Conservation (phyloP, 2,888 invertebrate species). For the Athalia cordata region DNA sequence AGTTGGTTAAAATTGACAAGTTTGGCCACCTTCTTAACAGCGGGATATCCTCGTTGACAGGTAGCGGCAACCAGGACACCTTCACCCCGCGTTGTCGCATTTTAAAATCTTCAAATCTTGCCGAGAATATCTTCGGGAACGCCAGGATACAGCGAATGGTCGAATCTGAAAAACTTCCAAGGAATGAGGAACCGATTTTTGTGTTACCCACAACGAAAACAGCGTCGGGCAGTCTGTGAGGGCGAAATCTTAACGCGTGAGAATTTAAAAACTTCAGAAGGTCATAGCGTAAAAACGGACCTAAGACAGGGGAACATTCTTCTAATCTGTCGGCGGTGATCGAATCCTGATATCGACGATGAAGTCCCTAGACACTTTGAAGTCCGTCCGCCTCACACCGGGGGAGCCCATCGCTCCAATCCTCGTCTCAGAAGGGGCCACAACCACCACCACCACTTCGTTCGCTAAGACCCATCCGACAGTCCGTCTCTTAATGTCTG, state of each 20-base stretch:
- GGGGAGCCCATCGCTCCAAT: constrained; percentile 64
- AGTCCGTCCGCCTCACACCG: constrained; percentile 67
- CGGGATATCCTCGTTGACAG: constrained; percentile 39
- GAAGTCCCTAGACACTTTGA: constrained; percentile 71
- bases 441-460: constrained; percentile 48
- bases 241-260: not conserved
- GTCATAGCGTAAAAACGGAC: constrained; percentile 39
- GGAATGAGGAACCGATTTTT: not conserved
- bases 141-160: too few species aligned
- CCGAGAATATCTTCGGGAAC: too few species aligned
- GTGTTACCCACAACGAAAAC: not conserved
- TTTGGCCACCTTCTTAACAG: constrained; percentile 42
- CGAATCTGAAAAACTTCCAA: not conserved
- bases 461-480: constrained; percentile 60
- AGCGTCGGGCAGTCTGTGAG: not conserved
- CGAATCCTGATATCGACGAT: constrained; percentile 71
- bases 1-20: constrained; percentile 39
- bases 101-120: constrained; percentile 12
- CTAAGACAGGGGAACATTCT: constrained; percentile 48
- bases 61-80: constrained; percentile 32
- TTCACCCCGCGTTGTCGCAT: constrained; percentile 18
- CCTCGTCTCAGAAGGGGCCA: constrained; percentile 64
- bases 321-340: constrained; percentile 72
- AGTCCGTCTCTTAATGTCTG: constrained; percentile 67
- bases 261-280: not conserved